A percentile compares a stretch with the other conserved stretches of the same genome.
phyloP scores from a whole-genome alignment of 2,113 vertebrate genomes.

The Ceuthmochares aereus region DNA sequence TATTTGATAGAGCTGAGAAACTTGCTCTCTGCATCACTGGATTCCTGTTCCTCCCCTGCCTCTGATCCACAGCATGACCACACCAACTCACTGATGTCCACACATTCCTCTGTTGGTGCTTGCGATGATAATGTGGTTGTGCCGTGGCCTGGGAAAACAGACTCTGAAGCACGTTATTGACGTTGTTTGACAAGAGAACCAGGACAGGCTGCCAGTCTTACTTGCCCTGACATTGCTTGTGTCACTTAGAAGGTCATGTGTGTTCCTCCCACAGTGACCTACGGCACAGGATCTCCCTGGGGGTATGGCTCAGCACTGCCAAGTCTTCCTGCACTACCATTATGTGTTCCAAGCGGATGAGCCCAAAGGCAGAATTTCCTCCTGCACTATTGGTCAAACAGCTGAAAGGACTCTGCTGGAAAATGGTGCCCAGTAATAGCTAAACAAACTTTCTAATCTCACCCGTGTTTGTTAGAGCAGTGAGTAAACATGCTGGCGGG shows the following conservation, averaged over 20 bases:
- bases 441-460: neutral
- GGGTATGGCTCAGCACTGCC: neutral
- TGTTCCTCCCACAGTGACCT: neutral
- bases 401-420: neutral
- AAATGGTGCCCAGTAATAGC: neutral
- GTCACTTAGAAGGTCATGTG: rapidly evolving
- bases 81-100: neutral
- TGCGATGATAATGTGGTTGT: neutral
- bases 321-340: neutral
- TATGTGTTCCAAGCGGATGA: rapidly evolving
- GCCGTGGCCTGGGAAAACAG: neutral
- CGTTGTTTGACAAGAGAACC: rapidly evolving
- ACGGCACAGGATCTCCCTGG: rapidly evolving
- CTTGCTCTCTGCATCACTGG: neutral
- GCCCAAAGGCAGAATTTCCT: neutral
- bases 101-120: neutral
- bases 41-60: neutral
- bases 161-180: neutral
- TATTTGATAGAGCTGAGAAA: neutral
- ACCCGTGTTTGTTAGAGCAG: neutral
- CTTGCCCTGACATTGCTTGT: neutral
- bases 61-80: rapidly evolving
- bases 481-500: slow-evolving; percentile 7
- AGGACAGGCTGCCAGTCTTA: rapidly evolving
- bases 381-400: neutral